These are phyloP conservation scores for Sepioteuthis lessoniana DNA, from an alignment of 2,888 invertebrate genomes.

Conservation along the genomic window DNA sequence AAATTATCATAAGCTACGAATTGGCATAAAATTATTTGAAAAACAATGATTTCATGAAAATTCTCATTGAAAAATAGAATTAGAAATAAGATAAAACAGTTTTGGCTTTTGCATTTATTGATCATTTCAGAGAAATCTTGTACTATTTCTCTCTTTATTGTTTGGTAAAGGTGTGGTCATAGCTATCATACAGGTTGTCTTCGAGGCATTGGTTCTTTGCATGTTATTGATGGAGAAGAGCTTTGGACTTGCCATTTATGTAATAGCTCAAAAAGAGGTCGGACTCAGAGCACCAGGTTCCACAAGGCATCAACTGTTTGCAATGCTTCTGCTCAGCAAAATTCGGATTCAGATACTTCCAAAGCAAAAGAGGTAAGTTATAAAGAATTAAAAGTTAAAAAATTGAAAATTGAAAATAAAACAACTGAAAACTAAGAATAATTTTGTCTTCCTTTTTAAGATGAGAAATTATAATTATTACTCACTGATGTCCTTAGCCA, in stretches of 20 bases:
- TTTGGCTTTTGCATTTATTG: background rate
- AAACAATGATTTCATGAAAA: too few species aligned
- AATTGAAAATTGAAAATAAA: too few species aligned
- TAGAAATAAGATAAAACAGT: too few species aligned
- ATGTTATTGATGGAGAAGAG: slow-evolving; percentile 68
- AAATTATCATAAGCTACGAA: too few species aligned
- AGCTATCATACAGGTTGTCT: slow-evolving; percentile 72
- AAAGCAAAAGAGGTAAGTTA: slow-evolving; percentile 59
- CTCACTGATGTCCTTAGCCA: too few species aligned
- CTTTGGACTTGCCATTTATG: slow-evolving; percentile 71
- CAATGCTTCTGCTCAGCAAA: background rate
- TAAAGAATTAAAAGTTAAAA: background rate
- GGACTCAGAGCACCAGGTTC: slow-evolving; percentile 66
- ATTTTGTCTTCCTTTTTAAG: too few species aligned
- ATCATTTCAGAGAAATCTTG: background rate
- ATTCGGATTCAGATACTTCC: background rate
- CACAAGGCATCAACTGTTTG: slow-evolving; percentile 57
- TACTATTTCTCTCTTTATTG: background rate
- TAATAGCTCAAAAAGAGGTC: slow-evolving; percentile 64
- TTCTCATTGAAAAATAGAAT: too few species aligned
- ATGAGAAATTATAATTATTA: too few species aligned
- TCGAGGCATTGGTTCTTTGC: slow-evolving; percentile 66
- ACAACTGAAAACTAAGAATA: too few species aligned
- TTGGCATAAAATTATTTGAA: too few species aligned
- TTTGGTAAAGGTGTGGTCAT: slow-evolving; percentile 71